Conservation (phyloP, 2,797 vertebrate species). For the Bufotes viridis region DNA sequence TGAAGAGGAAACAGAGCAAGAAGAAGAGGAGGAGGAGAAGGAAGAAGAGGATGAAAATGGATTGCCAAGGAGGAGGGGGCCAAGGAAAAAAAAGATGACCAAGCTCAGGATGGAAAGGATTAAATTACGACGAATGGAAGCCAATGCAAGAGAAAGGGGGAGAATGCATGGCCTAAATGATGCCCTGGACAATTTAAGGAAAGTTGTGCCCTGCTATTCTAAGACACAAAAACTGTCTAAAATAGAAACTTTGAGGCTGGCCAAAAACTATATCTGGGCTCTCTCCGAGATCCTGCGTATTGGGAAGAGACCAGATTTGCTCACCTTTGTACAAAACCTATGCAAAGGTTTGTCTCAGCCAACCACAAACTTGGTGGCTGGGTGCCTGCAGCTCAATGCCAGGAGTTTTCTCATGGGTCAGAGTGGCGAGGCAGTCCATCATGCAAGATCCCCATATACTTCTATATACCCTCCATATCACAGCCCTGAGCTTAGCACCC, state of each 20-base stretch:
- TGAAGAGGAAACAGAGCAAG: slow-evolving; percentile 84
- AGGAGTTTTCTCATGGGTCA: slow-evolving; percentile 96
- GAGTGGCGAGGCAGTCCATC: slow-evolving; percentile 86
- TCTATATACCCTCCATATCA: slow-evolving; percentile 90
- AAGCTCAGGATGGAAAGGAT: slow-evolving; percentile 87
- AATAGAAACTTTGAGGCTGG: slow-evolving; percentile 95
- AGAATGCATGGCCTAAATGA: slow-evolving; percentile 96
- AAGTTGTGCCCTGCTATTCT: slow-evolving; percentile 98
- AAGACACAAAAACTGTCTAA: slow-evolving; percentile 99
- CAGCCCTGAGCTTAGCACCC: slow-evolving; percentile 87
- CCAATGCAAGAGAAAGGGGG: slow-evolving; percentile 92
- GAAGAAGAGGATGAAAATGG: slow-evolving; percentile 89
- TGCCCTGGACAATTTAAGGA: slow-evolving; percentile 95
- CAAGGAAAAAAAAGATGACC: slow-evolving; percentile 90
- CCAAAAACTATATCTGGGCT: slow-evolving; percentile 99
- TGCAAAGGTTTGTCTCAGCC: slow-evolving; percentile 99
- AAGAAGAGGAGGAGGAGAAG: slow-evolving; percentile 84
- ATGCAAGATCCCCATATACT: slow-evolving; percentile 87
- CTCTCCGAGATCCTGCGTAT: slow-evolving; percentile 95
- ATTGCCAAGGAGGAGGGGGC: slow-evolving; percentile 85
- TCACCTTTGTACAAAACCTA: slow-evolving; percentile 95
- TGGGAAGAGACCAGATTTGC: slow-evolving; percentile 94
- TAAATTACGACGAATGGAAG: slow-evolving; percentile 92
- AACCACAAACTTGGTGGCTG: slow-evolving; percentile 97
- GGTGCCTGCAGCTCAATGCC: slow-evolving; percentile 96